Evolutionary conservation across 2,888 invertebrate species (phyloP).

Genomic region (Caenorhabditis japonica): DNA sequence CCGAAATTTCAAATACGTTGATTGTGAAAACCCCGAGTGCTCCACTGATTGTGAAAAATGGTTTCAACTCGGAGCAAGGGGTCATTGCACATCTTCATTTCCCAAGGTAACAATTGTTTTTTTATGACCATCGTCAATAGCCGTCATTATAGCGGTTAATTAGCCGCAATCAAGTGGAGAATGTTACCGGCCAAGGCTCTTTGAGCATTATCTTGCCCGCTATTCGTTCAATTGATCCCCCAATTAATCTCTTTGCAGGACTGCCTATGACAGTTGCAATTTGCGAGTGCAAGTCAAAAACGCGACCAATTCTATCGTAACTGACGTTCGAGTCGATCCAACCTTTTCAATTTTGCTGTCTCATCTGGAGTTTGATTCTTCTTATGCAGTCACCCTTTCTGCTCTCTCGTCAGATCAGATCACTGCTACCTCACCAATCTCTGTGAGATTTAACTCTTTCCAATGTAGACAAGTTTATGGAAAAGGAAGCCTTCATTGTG

Average conservation of each 20-base stretch:
- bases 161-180: constrained; percentile 32
- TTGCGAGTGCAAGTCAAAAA: constrained; percentile 59
- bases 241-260: constrained; percentile 46
- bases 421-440: constrained; percentile 37
- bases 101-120: constrained; percentile 45
- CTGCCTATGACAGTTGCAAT: constrained; percentile 60
- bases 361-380: constrained; percentile 65
- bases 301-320: constrained; percentile 42
- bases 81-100: constrained; percentile 67
- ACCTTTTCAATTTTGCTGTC: constrained; percentile 55
- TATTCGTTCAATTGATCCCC: constrained; percentile 8
- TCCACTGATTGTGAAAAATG: constrained; percentile 63
- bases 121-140: constrained; percentile 27
- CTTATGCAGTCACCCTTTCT: constrained; percentile 55
- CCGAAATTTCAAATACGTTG: constrained; percentile 48
- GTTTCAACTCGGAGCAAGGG: constrained; percentile 69
- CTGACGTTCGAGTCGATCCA: constrained; percentile 55
- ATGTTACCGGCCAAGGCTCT: constrained; percentile 29
- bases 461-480: constrained; percentile 72
- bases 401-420: constrained; percentile 50
- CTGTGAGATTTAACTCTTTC: constrained; percentile 62
- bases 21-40: constrained; percentile 45
- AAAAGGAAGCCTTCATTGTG: constrained; percentile 71
- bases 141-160: constrained; percentile 33
- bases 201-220: constrained; percentile 17